Conservation (phyloP, 2,888 invertebrate genomes). For the Nudaria mundana region DNA sequence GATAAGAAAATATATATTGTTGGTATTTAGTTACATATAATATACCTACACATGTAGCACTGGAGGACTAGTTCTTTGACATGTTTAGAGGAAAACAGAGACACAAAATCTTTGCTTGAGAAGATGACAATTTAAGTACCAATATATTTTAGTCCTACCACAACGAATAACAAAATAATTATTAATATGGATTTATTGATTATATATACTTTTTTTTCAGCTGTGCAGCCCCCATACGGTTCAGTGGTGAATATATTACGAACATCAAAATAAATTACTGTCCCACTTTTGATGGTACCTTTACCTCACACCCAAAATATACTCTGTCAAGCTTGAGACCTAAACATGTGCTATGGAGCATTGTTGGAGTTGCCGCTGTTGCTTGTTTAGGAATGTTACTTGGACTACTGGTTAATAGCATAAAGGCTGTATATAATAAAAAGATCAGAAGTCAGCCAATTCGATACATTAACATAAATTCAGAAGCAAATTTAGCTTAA, state of each 20-base stretch:
- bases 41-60: too few relatives aligned
- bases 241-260: constrained; percentile 63
- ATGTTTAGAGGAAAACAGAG: too few relatives aligned
- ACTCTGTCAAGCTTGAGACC: constrained; percentile 57
- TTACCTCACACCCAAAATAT: constrained; percentile 47
- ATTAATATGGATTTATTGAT: neutral
- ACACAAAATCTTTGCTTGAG: too few relatives aligned
- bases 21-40: too few relatives aligned
- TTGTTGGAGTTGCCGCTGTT: constrained; percentile 63
- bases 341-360: constrained; percentile 70
- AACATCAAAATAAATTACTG: constrained; percentile 65
- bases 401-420: constrained; percentile 60
- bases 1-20: too few relatives aligned
- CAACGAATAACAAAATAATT: neutral
- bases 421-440: constrained; percentile 58
- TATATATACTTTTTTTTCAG: constrained; percentile 42
- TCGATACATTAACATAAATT: constrained; percentile 61
- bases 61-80: too few relatives aligned
- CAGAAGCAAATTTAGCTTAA: constrained; percentile 62
- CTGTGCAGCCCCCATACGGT: constrained; percentile 69
- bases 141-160: too few relatives aligned
- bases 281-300: constrained; percentile 62
- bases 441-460: constrained; percentile 60
- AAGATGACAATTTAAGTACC: too few relatives aligned
- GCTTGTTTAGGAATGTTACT: constrained; percentile 62